Percentiles rank a stretch among this genome's conserved stretches.
Conservation (phyloP, 2,888 invertebrate species). For the Herminia tarsipennalis region DNA sequence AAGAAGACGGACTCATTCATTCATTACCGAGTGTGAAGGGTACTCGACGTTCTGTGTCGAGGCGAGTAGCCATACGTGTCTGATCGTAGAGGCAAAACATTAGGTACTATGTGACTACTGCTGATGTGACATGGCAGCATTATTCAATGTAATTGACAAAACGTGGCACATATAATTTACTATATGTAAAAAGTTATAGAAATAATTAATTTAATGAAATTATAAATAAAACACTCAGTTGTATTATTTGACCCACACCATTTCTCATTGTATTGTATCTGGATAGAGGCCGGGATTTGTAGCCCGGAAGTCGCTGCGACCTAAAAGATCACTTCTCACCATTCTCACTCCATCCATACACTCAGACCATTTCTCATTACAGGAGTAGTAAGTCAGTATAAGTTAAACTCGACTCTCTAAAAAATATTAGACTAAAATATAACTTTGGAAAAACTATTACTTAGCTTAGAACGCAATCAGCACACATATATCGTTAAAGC, state of each 20-base stretch:
- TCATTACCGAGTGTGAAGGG: slow-evolving; percentile 15
- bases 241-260: slow-evolving; percentile 60
- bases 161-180: slow-evolving; percentile 82
- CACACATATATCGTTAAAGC: too few species aligned
- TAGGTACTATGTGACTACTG: slow-evolving; percentile 77
- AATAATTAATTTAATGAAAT: slow-evolving; percentile 86
- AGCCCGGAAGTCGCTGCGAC: too few species aligned
- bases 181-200: slow-evolving; percentile 85
- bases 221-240: slow-evolving; percentile 71
- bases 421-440: too few species aligned
- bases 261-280: too few species aligned
- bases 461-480: too few species aligned
- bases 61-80: slow-evolving; percentile 58
- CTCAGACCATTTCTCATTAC: too few species aligned
- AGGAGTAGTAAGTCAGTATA: too few species aligned
- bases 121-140: slow-evolving; percentile 76
- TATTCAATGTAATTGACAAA: slow-evolving; percentile 79
- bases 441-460: too few species aligned
- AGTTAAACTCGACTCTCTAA: too few species aligned
- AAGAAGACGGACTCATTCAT: slow-evolving; percentile 4
- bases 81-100: slow-evolving; percentile 76
- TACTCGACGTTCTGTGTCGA: slow-evolving; percentile 25
- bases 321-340: too few species aligned
- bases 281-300: too few species aligned
- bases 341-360: too few species aligned